Percentiles rank a stretch among this genome's conserved stretches.
phyloP scores from a whole-genome alignment of 2,888 invertebrate species.

The Dicroscelio sp. region DNA sequence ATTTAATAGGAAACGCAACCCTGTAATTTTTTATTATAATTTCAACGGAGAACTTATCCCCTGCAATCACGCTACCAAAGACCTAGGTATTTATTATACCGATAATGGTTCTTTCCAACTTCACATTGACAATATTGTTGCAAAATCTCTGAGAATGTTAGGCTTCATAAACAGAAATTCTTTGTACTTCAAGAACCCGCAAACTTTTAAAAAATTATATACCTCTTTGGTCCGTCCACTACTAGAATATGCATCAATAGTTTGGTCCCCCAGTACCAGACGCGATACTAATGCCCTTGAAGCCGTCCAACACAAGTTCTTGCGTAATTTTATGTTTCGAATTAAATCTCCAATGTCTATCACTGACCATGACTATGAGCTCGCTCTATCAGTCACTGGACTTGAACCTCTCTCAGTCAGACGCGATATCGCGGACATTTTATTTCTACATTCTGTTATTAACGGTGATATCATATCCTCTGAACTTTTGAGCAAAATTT shows the following conservation, averaged over 20 bases:
- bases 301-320: neutral
- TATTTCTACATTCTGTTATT: too few species aligned
- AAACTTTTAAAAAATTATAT: too few species aligned
- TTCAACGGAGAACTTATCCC: neutral
- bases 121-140: neutral
- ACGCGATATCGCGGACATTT: too few species aligned
- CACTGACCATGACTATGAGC: too few species aligned
- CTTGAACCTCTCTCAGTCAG: too few species aligned
- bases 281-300: neutral
- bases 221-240: neutral
- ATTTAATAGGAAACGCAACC: neutral
- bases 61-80: neutral
- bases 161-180: too few species aligned
- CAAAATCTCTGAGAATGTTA: neutral
- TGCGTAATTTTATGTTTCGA: too few species aligned
- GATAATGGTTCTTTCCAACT: neutral
- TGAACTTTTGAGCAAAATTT: too few species aligned
- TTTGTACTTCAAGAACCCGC: too few species aligned
- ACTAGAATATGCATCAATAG: neutral
- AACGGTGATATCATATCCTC: too few species aligned
- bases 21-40: neutral
- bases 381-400: too few species aligned
- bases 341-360: too few species aligned
- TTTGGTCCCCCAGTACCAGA: neutral
- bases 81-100: neutral